Evolutionary conservation across 2,113 vertebrate species (phyloP), one percentile per base, ranked within the genome.

Genomic region (Desmodus rotundus): DNA sequence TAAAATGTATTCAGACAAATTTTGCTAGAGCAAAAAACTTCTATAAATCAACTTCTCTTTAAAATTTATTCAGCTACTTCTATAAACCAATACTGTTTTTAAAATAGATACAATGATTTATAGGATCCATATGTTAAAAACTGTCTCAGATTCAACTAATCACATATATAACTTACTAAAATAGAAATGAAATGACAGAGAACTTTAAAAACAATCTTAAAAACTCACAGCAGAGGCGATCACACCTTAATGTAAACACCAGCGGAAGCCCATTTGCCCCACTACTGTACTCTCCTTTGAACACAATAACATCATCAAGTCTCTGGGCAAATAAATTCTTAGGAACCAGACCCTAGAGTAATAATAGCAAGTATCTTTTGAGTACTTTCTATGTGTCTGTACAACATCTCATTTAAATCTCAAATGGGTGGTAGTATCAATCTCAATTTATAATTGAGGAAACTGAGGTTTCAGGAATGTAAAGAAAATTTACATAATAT

Each of bases 81-180:
- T 92, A 67, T 80, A 95, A 74, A 73, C n/a, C 58, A 92, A 65
- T 72, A 91, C 82, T 93, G 15, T 88, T 81, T 96, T 91, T 73
- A 91, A 94, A 77, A 91, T 31, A 77, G 31, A 68, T 33, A 81
- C 2, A 76, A 45, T 45, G 13, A 89, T 65, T 92, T 82, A 43
- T 6, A 77, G 61, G 4, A 9, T 65, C 67, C 28, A 93, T 41
- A 56, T 86, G 86, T 87, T 90, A 90, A 90, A 94, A 93, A 54
- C 5, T 43, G 0, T 63, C 81, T 67, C 20, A 91, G 26, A 87
- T 52, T 77, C 47, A 87, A 78, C 74, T 76, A 96, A 73, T 31
- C 22, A 94, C 20, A 65, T 50, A 78, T 67, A 12, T 11, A 72
- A 72, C 8, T 78, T 73, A 80, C 3, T 70, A 89, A 93, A 89